A percentile compares a stretch with the other conserved stretches of the same genome.
Evolutionary conservation across 2,797 vertebrate species (phyloP).

Genomic region (Acanthis flammea): DNA sequence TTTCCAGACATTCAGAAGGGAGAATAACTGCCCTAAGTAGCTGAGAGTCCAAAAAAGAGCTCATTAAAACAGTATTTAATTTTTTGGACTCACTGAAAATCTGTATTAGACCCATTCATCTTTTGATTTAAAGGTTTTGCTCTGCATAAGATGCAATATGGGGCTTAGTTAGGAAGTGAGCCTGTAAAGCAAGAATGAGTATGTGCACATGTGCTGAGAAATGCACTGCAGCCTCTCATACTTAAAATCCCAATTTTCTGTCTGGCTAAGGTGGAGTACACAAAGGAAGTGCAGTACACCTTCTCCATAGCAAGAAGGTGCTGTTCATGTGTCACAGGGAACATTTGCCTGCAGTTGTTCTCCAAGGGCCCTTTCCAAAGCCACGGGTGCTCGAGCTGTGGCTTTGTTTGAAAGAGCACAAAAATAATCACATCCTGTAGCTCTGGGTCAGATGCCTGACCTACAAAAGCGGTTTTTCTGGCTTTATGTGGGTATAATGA

Average conservation of each 20-base stretch:
- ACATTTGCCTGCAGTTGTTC: neutral
- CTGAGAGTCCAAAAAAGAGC: neutral
- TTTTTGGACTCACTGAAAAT: neutral
- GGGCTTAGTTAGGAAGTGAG: neutral
- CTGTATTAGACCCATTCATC: neutral
- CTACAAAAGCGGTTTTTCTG: neutral
- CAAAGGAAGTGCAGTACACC: neutral
- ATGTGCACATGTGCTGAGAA: neutral
- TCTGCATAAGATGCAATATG: neutral
- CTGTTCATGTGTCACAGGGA: neutral
- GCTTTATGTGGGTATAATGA: conserved; percentile 2
- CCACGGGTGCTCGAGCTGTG: neutral
- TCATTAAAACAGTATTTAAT: conserved; percentile 3
- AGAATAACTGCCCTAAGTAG: neutral
- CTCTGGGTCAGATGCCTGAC: neutral
- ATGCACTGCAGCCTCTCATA: neutral
- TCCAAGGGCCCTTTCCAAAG: neutral
- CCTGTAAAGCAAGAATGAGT: neutral
- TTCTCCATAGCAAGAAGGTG: neutral
- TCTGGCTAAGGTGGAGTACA: neutral
- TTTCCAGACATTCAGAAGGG: conserved; percentile 12
- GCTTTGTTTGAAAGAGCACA: neutral
- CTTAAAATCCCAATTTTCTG: neutral
- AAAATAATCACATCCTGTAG: neutral
- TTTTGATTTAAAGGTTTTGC: conserved; percentile 7